Evolutionary conservation across 1,140 invertebrate species (phyloP).

Genomic region (Heliconius hermathena): DNA sequence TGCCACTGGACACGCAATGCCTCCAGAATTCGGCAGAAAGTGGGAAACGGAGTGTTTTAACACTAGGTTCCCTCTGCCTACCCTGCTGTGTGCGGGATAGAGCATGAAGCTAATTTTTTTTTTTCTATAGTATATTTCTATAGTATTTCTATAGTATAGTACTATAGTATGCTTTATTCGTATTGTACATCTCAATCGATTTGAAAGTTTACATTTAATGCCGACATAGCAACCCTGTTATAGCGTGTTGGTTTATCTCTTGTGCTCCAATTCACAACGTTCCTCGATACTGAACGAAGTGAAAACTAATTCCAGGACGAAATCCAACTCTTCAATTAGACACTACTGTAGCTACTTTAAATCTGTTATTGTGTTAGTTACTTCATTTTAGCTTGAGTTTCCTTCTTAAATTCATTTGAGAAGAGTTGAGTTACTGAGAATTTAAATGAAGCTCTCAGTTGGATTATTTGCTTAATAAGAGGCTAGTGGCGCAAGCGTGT

Average conservation of each 20-base stretch:
- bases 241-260: slow-evolving; percentile 36
- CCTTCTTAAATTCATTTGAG: background rate
- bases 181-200: background rate
- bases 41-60: no score
- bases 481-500: no score
- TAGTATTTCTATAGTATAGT: no score
- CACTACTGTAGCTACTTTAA: slow-evolving; percentile 41
- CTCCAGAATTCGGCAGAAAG: no score
- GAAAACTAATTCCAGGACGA: slow-evolving; percentile 48
- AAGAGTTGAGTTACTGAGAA: background rate
- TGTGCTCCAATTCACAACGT: slow-evolving; percentile 35
- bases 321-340: slow-evolving; percentile 44
- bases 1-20: no score
- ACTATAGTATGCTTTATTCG: background rate
- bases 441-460: background rate
- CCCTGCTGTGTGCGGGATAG: no score
- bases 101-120: no score
- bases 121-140: no score
- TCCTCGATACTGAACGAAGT: slow-evolving; percentile 37
- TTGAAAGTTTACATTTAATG: background rate
- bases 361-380: slow-evolving; percentile 34
- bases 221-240: slow-evolving; percentile 30
- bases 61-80: no score
- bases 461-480: slow-evolving; percentile 15
- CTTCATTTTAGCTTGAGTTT: background rate